These are phyloP conservation scores for Drosophila lini DNA, from an alignment of 1,140 invertebrate species.

Conservation along the genomic window DNA sequence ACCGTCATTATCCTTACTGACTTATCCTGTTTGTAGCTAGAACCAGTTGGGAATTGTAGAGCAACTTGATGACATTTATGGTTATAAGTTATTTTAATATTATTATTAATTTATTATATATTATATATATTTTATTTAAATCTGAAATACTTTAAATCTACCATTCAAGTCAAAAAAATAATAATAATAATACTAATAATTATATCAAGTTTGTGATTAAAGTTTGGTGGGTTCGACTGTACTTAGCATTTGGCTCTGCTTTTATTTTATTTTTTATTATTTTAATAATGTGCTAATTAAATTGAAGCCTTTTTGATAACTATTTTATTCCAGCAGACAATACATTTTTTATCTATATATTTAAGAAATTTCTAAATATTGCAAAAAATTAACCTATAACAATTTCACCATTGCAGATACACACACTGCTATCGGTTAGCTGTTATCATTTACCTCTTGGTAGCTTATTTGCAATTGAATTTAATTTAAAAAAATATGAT, in stretches of 20 bases:
- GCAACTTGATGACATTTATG: background rate
- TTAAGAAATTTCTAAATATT: background rate
- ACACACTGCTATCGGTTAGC: background rate
- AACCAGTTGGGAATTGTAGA: background rate
- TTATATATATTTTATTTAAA: too few species aligned
- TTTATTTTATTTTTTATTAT: too few species aligned
- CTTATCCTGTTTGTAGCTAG: background rate
- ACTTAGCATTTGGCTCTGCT: background rate
- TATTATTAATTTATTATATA: too few species aligned
- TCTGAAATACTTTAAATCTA: too few species aligned
- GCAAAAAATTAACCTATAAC: background rate
- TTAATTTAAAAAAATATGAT: background rate
- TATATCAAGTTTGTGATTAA: too few species aligned
- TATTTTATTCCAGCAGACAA: background rate
- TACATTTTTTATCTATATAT: background rate
- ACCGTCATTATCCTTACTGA: background rate
- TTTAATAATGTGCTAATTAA: background rate
- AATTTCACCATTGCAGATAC: background rate
- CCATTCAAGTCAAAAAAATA: too few species aligned
- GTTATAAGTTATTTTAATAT: too few species aligned
- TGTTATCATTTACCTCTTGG: background rate
- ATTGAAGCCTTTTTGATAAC: background rate
- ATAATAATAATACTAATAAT: too few species aligned
- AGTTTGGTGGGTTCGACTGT: background rate
- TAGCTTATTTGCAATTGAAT: background rate